Base-by-base conservation (phyloP, 2,888 invertebrate species). In the Brachyopa scutellaris region DNA sequence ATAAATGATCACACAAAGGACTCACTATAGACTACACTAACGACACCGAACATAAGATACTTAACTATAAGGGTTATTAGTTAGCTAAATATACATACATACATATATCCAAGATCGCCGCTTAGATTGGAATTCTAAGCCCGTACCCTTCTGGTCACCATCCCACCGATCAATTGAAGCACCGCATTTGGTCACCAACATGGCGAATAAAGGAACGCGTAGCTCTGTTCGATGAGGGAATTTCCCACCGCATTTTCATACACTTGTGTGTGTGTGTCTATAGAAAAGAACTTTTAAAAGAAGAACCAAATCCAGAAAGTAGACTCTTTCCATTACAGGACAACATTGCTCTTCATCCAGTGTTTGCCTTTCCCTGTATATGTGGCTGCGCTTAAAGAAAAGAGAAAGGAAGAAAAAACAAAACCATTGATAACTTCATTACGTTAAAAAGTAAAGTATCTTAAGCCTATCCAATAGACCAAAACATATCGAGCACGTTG, bases 11-110 rank as follows among this genome's bases (percentile, higher is more conserved):
- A n/a, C 59, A 55, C 79, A 55, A 59, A 70, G 31, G 74, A 59
- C 40, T 51, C n/a, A n/a, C n/a, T n/a, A n/a, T n/a, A n/a, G n/a
- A n/a, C n/a, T n/a, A n/a, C n/a, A 40, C 72, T 45, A 59, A 59
- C 59, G 76, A 82, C 76, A 76, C n/a, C 26, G 57, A 66, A 76
- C 70, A 76, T 59, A 76, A 70, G 59, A 55, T 62, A 62, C 49
- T 57, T 69, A 69, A 33, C 67, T 62, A 69, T 57, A 74, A 80
- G 69, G 67, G 74, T 80, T 80, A 80, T 80, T 80, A 76, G 80
- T 69, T 80, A 33, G 62, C 36, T 64, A 61, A 67, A 61, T 55
- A 67, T 67, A 38, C 36, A 5, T 11, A 17, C 7, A 13, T n/a
- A n/a, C n/a, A n/a, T n/a, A n/a, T n/a, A n/a, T n/a, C n/a, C n/a